Conservation (phyloP, 2,888 invertebrate species). For the Autographa gamma region DNA sequence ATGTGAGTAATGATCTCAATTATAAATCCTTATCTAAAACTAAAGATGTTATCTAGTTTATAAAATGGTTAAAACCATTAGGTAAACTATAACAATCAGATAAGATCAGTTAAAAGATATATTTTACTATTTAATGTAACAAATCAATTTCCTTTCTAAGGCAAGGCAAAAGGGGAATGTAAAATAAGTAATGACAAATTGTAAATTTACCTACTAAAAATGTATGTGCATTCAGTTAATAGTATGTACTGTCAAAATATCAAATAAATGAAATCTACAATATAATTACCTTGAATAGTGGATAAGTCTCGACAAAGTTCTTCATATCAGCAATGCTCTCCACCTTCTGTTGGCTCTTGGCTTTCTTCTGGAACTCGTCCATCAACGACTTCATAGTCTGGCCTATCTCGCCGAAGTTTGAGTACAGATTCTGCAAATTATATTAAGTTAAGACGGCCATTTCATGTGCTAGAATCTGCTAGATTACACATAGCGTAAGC, state of each 20-base stretch:
- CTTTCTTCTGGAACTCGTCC: conserved; percentile 99
- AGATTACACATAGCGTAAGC: too few relatives aligned
- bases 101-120: neutral
- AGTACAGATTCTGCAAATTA: conserved; percentile 93
- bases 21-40: too few relatives aligned
- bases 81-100: neutral
- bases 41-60: neutral
- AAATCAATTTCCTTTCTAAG: too few relatives aligned
- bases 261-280: neutral
- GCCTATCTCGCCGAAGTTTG: conserved; percentile 99
- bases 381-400: conserved; percentile 98
- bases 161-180: too few relatives aligned
- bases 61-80: neutral
- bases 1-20: too few relatives aligned
- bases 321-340: conserved; percentile 99
- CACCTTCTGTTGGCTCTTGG: conserved; percentile 98
- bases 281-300: conserved; percentile 94
- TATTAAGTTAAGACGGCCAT: neutral
- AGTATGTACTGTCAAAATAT: too few relatives aligned
- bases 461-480: too few relatives aligned
- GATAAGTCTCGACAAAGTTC: conserved; percentile 98
- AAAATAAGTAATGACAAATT: too few relatives aligned
- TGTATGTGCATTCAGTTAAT: too few relatives aligned
- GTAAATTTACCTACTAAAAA: neutral
- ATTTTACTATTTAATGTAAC: too few relatives aligned